Percentiles rank a stretch among this genome's conserved stretches.
Evolutionary conservation across 2,113 vertebrate genomes (phyloP).

Genomic region (Gobio gobio): DNA sequence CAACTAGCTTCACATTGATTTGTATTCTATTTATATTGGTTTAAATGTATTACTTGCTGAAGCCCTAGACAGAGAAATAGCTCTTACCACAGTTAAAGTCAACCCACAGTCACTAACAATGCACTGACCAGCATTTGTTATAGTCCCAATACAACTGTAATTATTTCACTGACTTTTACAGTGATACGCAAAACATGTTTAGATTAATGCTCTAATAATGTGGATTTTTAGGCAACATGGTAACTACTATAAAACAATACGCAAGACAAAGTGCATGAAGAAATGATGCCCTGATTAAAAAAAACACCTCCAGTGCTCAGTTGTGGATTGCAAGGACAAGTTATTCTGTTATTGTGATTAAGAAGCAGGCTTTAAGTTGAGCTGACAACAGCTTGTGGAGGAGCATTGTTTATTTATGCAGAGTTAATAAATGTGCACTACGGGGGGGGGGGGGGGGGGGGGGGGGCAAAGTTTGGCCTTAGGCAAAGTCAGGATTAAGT

Average conservation of each 20-base stretch:
- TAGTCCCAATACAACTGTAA: neutral
- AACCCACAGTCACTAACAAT: neutral
- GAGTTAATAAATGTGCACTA: conserved; percentile 51
- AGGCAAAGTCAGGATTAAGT: conserved; percentile 42
- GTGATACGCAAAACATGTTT: neutral
- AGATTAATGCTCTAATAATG: neutral
- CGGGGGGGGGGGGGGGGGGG: conserved; percentile 8
- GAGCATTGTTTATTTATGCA: conserved; percentile 49
- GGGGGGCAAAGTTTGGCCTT: too few relatives aligned
- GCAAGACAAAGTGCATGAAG: neutral
- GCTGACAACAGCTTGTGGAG: conserved; percentile 33
- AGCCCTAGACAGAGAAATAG: neutral
- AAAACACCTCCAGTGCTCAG: neutral
- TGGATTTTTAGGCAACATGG: neutral
- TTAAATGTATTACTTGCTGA: neutral
- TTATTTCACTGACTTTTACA: neutral
- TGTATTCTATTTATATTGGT: neutral
- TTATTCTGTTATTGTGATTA: neutral
- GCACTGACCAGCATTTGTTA: neutral
- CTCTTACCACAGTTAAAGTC: neutral
- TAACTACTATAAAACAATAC: neutral
- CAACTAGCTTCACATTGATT: neutral
- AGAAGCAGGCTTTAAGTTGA: neutral
- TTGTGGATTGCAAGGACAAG: neutral
- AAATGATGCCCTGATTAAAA: neutral